phyloP scores from a whole-genome alignment of 2,797 vertebrate genomes.

The Simalia tracyae region DNA sequence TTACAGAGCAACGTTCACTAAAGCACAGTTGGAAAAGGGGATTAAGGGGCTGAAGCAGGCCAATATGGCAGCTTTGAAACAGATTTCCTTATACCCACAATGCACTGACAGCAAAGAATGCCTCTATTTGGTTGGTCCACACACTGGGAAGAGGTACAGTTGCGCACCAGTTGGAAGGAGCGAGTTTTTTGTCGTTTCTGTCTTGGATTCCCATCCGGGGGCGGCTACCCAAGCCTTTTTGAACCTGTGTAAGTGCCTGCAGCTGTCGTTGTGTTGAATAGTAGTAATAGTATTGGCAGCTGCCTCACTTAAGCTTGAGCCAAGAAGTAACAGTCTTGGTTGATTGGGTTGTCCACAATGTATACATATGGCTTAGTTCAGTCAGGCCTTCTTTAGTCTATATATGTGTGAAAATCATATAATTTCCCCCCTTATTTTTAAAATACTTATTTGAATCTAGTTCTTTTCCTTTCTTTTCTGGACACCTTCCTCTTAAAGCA shows the following conservation, averaged over 20 bases:
- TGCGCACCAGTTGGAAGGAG: slow-evolving; percentile 64
- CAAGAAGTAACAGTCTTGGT: slow-evolving; percentile 72
- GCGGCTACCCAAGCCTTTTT: slow-evolving; percentile 57
- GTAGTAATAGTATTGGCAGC: slow-evolving; percentile 70
- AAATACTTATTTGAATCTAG: slow-evolving; percentile 32
- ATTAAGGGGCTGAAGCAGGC: slow-evolving; percentile 72
- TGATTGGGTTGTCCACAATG: slow-evolving; percentile 72
- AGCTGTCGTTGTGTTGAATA: slow-evolving; percentile 54
- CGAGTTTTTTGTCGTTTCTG: slow-evolving; percentile 53
- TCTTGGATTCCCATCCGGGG: slow-evolving; percentile 9
- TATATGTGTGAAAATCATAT: background rate
- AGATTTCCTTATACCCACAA: slow-evolving; percentile 87
- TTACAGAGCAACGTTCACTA: slow-evolving; percentile 93
- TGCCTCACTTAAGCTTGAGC: slow-evolving; percentile 72
- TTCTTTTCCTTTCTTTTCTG: slow-evolving; percentile 52
- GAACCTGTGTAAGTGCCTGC: slow-evolving; percentile 64
- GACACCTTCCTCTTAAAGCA: slow-evolving; percentile 69
- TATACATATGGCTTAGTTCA: slow-evolving; percentile 90
- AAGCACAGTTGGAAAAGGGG: slow-evolving; percentile 85
- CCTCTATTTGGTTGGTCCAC: slow-evolving; percentile 77
- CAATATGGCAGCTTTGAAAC: slow-evolving; percentile 83
- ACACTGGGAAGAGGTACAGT: slow-evolving; percentile 66
- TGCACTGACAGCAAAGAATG: slow-evolving; percentile 91
- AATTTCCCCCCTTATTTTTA: background rate
- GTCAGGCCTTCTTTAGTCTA: slow-evolving; percentile 71